Percentiles rank a stretch among this genome's conserved stretches.
Conservation (phyloP, 2,797 vertebrate species). For the Chromobotia macracanthus region DNA sequence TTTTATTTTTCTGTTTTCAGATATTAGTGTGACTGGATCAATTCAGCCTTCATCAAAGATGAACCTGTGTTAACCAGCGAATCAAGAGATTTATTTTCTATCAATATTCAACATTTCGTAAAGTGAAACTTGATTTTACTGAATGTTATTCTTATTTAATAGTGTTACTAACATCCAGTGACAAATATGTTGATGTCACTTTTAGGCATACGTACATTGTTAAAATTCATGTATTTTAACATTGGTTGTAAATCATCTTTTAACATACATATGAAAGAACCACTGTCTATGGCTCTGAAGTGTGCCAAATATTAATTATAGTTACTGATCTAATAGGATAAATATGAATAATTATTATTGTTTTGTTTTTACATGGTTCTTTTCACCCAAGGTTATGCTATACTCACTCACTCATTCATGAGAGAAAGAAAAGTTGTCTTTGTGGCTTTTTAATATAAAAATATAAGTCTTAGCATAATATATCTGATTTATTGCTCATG, state of each 20-base stretch:
- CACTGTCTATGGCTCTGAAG: slow-evolving; percentile 25
- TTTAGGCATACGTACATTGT: slow-evolving; percentile 37
- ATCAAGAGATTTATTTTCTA: slow-evolving; percentile 77
- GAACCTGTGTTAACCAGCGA: slow-evolving; percentile 63
- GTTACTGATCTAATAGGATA: slow-evolving; percentile 25
- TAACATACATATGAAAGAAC: slow-evolving; percentile 48
- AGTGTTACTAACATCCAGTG: slow-evolving; percentile 57
- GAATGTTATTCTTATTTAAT: slow-evolving; percentile 76
- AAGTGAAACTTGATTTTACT: slow-evolving; percentile 77
- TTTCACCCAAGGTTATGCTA: slow-evolving; percentile 20
- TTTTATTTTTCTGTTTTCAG: slow-evolving; percentile 61
- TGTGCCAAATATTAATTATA: slow-evolving; percentile 54
- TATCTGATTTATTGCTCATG: slow-evolving; percentile 7
- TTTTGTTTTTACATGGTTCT: slow-evolving; percentile 19
- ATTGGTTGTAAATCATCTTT: slow-evolving; percentile 48
- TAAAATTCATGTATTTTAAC: slow-evolving; percentile 49
- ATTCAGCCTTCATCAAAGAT: slow-evolving; percentile 60
- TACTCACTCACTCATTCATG: slow-evolving; percentile 1
- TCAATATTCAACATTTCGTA: slow-evolving; percentile 73
- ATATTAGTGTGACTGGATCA: slow-evolving; percentile 71
- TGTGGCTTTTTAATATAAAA: slow-evolving; percentile 34
- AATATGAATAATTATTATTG: slow-evolving; percentile 5
- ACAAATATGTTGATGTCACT: slow-evolving; percentile 62
- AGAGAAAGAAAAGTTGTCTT: slow-evolving; percentile 2
- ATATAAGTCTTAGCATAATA: neutral